A percentile compares a stretch with the other conserved stretches of the same genome.
Conservation (phyloP, 2,797 vertebrate species). For the Enteromius trimaculatus region DNA sequence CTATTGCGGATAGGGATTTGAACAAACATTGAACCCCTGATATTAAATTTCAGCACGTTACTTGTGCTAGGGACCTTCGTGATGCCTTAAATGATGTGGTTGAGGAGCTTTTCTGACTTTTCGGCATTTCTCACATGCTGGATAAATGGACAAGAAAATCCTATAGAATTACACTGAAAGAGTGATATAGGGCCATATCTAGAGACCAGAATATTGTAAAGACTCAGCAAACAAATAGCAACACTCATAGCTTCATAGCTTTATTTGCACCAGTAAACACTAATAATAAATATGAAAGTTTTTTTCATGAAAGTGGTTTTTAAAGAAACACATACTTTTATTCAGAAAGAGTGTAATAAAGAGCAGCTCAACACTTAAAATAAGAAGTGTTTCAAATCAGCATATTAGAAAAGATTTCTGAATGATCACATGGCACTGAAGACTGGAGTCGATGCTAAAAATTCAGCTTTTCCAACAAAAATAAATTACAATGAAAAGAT, state of each 20-base stretch:
- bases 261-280: not conserved
- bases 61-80: not conserved
- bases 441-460: not conserved
- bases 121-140: not conserved
- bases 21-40: not conserved
- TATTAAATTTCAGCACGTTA: not conserved
- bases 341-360: not conserved
- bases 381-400: not conserved
- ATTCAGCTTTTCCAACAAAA: not conserved
- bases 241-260: not conserved
- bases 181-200: not conserved
- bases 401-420: not conserved
- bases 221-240: not conserved
- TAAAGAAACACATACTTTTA: not conserved
- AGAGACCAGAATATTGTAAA: not conserved
- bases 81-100: not conserved
- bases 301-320: too few relatives aligned
- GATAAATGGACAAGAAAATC: not conserved
- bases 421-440: not conserved
- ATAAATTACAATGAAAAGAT: not conserved
- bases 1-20: constrained; percentile 18
- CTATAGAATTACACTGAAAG: constrained; percentile 5
- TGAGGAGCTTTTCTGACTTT: not conserved
- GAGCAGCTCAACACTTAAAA: not conserved
- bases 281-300: not conserved